Evolutionary conservation across 2,113 vertebrate genomes (phyloP).

Genomic region (Cebidichthys violaceus): DNA sequence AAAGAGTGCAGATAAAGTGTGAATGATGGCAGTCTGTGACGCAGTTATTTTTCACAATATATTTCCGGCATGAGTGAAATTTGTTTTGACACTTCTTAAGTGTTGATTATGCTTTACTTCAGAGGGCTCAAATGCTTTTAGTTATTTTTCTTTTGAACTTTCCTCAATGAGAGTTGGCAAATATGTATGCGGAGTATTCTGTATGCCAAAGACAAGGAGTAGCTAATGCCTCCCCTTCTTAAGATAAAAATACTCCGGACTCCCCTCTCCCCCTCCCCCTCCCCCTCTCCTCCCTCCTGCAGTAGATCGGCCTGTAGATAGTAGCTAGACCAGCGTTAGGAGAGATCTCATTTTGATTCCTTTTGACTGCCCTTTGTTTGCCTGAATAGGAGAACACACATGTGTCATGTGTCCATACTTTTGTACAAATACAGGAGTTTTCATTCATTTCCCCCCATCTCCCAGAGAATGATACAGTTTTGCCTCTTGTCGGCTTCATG

Average conservation of each 20-base stretch:
- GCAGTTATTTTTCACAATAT: constrained; percentile 10
- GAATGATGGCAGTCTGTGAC: constrained; percentile 18
- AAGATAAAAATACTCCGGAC: constrained; percentile 90
- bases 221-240: constrained; percentile 91
- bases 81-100: constrained; percentile 17
- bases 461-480: constrained; percentile 92
- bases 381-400: constrained; percentile 92
- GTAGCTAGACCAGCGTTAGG: constrained; percentile 79
- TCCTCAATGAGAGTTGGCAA: constrained; percentile 97
- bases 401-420: constrained; percentile 86
- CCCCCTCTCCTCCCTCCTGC: constrained; percentile 52
- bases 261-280: constrained; percentile 70
- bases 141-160: constrained; percentile 70
- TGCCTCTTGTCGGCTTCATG: constrained; percentile 89
- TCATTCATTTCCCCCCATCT: constrained; percentile 81
- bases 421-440: constrained; percentile 87
- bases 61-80: constrained; percentile 25
- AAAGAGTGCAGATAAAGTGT: constrained; percentile 6
- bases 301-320: constrained; percentile 80
- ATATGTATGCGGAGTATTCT: constrained; percentile 98
- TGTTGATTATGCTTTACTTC: constrained; percentile 80
- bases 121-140: constrained; percentile 84
- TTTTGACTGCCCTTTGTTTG: constrained; percentile 89
- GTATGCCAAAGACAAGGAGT: constrained; percentile 94
- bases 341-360: constrained; percentile 81